A percentile compares a stretch with the other conserved stretches of the same genome.
Conservation (phyloP, 2,113 vertebrate genomes). For the Ondatra zibethicus region DNA sequence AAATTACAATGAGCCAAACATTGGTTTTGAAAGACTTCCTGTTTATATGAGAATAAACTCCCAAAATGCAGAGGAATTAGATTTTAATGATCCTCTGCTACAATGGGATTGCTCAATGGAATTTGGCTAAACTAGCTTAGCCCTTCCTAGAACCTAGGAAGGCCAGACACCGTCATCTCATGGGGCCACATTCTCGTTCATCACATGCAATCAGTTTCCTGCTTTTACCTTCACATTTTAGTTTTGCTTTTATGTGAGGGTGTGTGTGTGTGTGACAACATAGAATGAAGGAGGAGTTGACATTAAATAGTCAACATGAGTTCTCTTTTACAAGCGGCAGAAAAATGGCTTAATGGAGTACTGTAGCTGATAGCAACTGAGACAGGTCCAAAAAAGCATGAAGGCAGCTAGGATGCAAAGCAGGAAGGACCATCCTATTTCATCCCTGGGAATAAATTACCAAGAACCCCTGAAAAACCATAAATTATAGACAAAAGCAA, state of each 20-base stretch:
- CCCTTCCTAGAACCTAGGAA: background rate
- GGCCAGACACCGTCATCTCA: background rate
- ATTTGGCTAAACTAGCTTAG: background rate
- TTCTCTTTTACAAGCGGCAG: background rate
- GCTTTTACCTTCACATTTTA: background rate
- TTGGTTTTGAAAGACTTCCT: slow-evolving; percentile 69
- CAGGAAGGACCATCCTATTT: too few species aligned
- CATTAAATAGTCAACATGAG: background rate
- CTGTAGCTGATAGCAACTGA: background rate
- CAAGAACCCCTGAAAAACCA: background rate
- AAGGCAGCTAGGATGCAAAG: background rate
- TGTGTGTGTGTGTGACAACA: background rate
- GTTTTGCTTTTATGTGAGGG: background rate
- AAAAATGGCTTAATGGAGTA: background rate
- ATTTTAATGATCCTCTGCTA: slow-evolving; percentile 61
- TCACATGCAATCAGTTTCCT: background rate
- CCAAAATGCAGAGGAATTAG: slow-evolving; percentile 64
- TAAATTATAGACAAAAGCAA: background rate
- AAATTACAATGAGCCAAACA: slow-evolving; percentile 56
- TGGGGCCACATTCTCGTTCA: background rate
- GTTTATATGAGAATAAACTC: slow-evolving; percentile 67
- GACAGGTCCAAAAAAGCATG: background rate
- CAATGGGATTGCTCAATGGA: slow-evolving; percentile 16
- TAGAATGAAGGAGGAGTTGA: background rate
- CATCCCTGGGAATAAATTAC: background rate